Evolutionary conservation across 2,888 invertebrate species (phyloP), one percentile per base, ranked within the genome.

Genomic region (Hemithea aestivaria): DNA sequence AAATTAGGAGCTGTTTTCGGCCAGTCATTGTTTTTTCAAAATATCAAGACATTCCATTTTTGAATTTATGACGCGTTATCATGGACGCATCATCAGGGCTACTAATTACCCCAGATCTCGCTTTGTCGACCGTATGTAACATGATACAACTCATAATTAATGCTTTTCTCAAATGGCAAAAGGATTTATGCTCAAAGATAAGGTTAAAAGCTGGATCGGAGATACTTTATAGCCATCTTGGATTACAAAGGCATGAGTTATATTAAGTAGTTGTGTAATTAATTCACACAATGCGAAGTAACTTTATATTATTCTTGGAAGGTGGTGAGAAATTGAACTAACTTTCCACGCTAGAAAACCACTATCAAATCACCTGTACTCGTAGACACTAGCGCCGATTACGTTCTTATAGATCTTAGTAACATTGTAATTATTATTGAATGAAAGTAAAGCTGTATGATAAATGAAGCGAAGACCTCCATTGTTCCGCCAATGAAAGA

Each of bases 371-470:
- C n/a, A n/a, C n/a, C n/a, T n/a, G n/a, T n/a, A n/a, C n/a, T n/a
- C n/a, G n/a, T n/a, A n/a, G n/a, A n/a, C n/a, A n/a, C n/a, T n/a
- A n/a, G n/a, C n/a, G n/a, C n/a, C n/a, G n/a, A n/a, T n/a, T n/a
- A n/a, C n/a, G n/a, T n/a, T n/a, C n/a, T n/a, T n/a, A n/a, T n/a
- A n/a, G n/a, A 72, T 65, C 68, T 64, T 68, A 68, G 62, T 71
- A 78, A n/a, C 82, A 74, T 81, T 80, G 79, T 84, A 83, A 84
- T 84, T 80, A 84, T 76, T 74, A 75, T n/a, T n/a, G n/a, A 75
- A 80, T 83, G 84, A 84, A 82, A 84, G 84, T 85, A 76, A 78
- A 81, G 66, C 73, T 76, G 73, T 75, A 80, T 85, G 84, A 87
- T 83, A 82, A 85, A 87, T 84, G 85, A 87, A 70, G 74, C 76